Conservation (phyloP, 2,113 vertebrate genomes). For the Ptyas mucosa region DNA sequence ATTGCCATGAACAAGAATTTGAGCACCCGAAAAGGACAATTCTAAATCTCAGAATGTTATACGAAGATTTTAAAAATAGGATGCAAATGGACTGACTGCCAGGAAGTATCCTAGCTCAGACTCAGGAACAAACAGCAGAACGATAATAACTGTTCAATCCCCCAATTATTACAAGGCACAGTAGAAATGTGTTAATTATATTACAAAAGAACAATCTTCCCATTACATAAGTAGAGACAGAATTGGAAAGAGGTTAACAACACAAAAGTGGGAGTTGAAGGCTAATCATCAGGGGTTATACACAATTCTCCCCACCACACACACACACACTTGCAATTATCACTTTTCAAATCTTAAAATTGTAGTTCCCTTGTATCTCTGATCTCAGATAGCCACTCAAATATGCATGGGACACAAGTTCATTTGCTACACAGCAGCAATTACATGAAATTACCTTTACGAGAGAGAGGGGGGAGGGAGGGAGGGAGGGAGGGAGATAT, state of each 20-base stretch:
- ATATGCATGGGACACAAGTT: neutral
- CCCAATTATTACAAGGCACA: neutral
- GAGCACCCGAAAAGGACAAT: neutral
- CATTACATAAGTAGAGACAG: neutral
- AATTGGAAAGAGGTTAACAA: neutral
- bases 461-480: no score
- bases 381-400: neutral
- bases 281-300: neutral
- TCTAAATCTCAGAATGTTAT: neutral
- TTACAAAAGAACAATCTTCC: constrained; percentile 7
- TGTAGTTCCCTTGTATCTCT: neutral
- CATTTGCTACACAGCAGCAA: neutral
- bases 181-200: neutral
- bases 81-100: neutral
- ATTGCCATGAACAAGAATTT: neutral
- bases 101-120: neutral
- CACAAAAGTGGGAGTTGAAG: constrained; percentile 19
- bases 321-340: neutral
- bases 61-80: neutral
- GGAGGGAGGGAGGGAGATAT: no score
- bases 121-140: neutral
- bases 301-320: neutral
- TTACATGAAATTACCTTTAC: neutral
- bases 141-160: neutral
- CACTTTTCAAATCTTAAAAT: constrained; percentile 23